A percentile compares a stretch with the other conserved stretches of the same genome.
These are phyloP conservation scores for Xestobium rufovillosum DNA, from an alignment of 2,888 invertebrate genomes.

Conservation along the genomic window DNA sequence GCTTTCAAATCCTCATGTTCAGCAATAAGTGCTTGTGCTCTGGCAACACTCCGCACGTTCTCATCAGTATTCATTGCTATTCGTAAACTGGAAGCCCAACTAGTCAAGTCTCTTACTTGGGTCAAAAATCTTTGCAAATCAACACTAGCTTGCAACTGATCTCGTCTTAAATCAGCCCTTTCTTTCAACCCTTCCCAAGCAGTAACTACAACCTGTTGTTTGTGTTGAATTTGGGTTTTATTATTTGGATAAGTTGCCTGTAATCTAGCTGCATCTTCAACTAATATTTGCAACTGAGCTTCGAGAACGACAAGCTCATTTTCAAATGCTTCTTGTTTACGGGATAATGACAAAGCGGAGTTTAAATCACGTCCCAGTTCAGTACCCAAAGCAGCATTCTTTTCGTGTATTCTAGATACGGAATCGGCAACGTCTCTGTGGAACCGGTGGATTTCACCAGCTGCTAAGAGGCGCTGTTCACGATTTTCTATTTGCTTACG, in stretches of 20 bases:
- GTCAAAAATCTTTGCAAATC: slow-evolving; percentile 86
- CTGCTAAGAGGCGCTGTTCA: slow-evolving; percentile 81
- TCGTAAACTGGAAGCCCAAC: slow-evolving; percentile 78
- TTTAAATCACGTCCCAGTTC: slow-evolving; percentile 76
- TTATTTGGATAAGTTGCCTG: slow-evolving; percentile 86
- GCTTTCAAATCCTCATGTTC: slow-evolving; percentile 77
- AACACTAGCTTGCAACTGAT: slow-evolving; percentile 76
- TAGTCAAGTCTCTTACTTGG: slow-evolving; percentile 74
- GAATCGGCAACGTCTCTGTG: slow-evolving; percentile 93
- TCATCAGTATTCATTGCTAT: slow-evolving; percentile 72
- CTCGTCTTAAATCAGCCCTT: slow-evolving; percentile 69
- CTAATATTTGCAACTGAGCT: slow-evolving; percentile 80
- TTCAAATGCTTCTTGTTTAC: slow-evolving; percentile 88
- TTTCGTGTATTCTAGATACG: slow-evolving; percentile 81
- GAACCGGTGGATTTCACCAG: slow-evolving; percentile 95
- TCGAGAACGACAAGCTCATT: slow-evolving; percentile 89
- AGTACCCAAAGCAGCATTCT: slow-evolving; percentile 75
- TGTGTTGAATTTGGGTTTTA: slow-evolving; percentile 79
- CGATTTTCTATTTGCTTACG: slow-evolving; percentile 80
- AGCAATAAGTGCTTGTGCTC: slow-evolving; percentile 72
- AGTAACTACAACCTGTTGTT: slow-evolving; percentile 76
- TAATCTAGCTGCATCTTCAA: slow-evolving; percentile 86
- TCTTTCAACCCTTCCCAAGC: slow-evolving; percentile 85
- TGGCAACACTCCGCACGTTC: slow-evolving; percentile 72
- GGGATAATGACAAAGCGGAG: slow-evolving; percentile 70